Percentiles rank a stretch among this genome's conserved stretches.
Evolutionary conservation across 2,113 vertebrate genomes (phyloP).

Genomic region (Chelonoidis abingdonii): DNA sequence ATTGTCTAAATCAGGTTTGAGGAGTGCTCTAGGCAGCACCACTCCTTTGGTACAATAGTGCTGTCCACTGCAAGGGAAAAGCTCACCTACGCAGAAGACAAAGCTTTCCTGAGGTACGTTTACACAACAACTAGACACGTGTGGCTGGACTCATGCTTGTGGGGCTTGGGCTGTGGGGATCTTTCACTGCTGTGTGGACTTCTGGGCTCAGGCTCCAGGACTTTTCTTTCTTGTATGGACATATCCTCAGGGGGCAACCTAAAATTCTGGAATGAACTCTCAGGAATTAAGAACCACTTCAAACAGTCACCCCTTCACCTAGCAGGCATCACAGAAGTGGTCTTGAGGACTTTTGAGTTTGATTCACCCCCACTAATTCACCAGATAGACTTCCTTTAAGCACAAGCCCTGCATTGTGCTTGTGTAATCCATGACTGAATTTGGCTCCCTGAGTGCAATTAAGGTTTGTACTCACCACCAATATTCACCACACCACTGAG

Average conservation of each 20-base stretch:
- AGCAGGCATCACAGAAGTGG: neutral
- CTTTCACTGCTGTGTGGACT: too few species aligned
- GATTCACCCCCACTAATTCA: accelerated
- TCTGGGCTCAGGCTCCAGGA: too few species aligned
- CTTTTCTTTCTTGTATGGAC: neutral
- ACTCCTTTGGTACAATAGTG: too few species aligned
- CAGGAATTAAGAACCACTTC: neutral
- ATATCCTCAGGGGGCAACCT: neutral
- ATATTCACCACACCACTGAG: neutral
- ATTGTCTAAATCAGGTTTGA: too few species aligned
- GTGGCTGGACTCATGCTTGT: too few species aligned
- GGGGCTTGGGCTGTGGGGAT: too few species aligned
- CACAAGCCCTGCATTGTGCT: neutral
- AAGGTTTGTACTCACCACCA: neutral
- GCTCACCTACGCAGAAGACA: too few species aligned
- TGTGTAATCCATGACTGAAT: neutral
- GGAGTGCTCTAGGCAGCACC: too few species aligned
- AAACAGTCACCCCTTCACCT: neutral
- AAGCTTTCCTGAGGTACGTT: too few species aligned
- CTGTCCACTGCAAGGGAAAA: too few species aligned
- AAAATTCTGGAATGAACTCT: neutral
- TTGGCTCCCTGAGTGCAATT: neutral
- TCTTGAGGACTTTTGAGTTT: neutral
- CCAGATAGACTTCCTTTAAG: neutral
- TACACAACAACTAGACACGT: too few species aligned